Evolutionary conservation across 2,113 vertebrate genomes (phyloP).

Genomic region (Xyliphius kryptos): DNA sequence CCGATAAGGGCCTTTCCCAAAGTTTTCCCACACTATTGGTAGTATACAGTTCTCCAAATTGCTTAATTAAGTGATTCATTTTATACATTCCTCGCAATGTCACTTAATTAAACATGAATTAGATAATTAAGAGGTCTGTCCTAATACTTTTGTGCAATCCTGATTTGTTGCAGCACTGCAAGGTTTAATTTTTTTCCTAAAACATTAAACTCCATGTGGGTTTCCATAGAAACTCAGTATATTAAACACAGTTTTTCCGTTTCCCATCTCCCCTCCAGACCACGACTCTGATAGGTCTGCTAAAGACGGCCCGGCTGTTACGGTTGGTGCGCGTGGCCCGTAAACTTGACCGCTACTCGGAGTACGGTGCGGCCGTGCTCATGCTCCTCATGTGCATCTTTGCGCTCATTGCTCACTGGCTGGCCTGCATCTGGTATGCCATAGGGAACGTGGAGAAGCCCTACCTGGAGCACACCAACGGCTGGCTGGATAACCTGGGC

Average conservation of each 20-base stretch:
- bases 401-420: slow-evolving; percentile 95
- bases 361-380: slow-evolving; percentile 94
- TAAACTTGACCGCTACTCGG: slow-evolving; percentile 94
- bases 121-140: too few relatives aligned
- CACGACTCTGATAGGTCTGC: slow-evolving; percentile 90
- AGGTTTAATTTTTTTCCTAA: too few relatives aligned
- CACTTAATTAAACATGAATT: too few relatives aligned
- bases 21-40: too few relatives aligned
- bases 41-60: too few relatives aligned
- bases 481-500: slow-evolving; percentile 96
- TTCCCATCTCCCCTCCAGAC: slow-evolving; percentile 69
- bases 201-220: too few relatives aligned
- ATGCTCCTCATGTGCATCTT: slow-evolving; percentile 99
- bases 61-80: too few relatives aligned
- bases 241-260: neutral
- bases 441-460: slow-evolving; percentile 96
- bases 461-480: slow-evolving; percentile 92
- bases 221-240: neutral
- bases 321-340: slow-evolving; percentile 92
- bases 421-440: slow-evolving; percentile 98
- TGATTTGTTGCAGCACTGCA: too few relatives aligned
- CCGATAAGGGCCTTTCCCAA: too few relatives aligned
- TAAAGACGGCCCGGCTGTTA: slow-evolving; percentile 92
- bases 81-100: too few relatives aligned
- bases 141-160: too few relatives aligned